These are phyloP conservation scores for Scarus forsteni DNA, from an alignment of 2,797 vertebrate genomes.

Conservation along the genomic window DNA sequence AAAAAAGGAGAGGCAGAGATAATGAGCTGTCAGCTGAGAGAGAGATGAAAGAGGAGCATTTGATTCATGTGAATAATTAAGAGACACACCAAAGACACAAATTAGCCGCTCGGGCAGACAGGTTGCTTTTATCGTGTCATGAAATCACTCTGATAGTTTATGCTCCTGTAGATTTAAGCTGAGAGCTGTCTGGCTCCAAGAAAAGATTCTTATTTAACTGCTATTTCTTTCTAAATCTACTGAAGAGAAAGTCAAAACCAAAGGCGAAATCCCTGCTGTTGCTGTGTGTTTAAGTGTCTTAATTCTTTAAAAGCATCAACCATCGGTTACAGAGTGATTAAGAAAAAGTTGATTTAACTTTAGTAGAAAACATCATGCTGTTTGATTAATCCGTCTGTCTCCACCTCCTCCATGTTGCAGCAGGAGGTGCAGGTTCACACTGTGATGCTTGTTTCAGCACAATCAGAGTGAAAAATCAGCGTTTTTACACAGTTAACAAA, in stretches of 20 bases:
- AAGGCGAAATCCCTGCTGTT: conserved; percentile 48
- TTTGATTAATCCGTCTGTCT: background rate
- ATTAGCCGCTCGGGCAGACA: conserved; percentile 49
- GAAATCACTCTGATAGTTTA: conserved; percentile 4
- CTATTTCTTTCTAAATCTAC: conserved; percentile 3
- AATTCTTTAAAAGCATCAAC: background rate
- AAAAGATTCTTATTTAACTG: background rate
- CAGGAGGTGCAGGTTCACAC: background rate
- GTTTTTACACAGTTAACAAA: conserved; percentile 1
- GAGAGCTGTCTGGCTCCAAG: conserved; percentile 8
- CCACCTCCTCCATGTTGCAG: background rate
- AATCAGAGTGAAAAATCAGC: conserved; percentile 8
- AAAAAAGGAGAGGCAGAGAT: conserved; percentile 13
- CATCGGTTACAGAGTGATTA: background rate
- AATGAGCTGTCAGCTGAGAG: conserved; percentile 48
- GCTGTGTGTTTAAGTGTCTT: background rate
- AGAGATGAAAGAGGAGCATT: conserved; percentile 38
- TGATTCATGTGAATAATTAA: conserved; percentile 43
- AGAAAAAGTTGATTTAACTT: background rate
- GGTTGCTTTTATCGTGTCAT: conserved; percentile 33
- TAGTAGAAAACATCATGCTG: background rate
- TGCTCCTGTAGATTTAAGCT: background rate
- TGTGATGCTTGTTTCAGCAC: conserved; percentile 4
- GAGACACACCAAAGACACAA: conserved; percentile 64
- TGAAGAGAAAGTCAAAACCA: conserved; percentile 53